phyloP scores from a whole-genome alignment of 2,113 vertebrate species.

The Rhinoderma darwinii region DNA sequence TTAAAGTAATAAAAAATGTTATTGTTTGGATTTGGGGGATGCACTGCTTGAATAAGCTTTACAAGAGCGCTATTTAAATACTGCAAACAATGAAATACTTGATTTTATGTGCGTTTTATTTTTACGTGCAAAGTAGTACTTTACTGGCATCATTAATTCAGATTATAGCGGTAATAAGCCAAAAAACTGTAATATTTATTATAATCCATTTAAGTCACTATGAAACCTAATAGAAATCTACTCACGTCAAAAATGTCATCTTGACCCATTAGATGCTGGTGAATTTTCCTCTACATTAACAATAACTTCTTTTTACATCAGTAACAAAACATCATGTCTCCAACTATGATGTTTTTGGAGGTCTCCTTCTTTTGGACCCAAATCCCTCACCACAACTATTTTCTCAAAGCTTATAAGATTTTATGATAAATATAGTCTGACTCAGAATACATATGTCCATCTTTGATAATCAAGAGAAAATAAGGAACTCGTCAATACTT shows the following conservation, averaged over 20 bases:
- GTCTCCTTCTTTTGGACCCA: not conserved
- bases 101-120: slow-evolving; percentile 25
- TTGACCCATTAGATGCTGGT: not conserved
- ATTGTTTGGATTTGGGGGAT: slow-evolving; percentile 12
- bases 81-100: slow-evolving; percentile 13
- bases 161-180: slow-evolving; percentile 13
- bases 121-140: slow-evolving; percentile 35
- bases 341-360: too few species aligned
- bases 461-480: too few species aligned
- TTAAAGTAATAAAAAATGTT: slow-evolving; percentile 47
- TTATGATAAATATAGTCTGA: too few species aligned
- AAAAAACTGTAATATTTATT: slow-evolving; percentile 15
- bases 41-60: slow-evolving; percentile 17
- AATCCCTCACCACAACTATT: not conserved
- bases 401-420: not conserved
- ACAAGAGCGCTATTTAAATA: not conserved
- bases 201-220: slow-evolving; percentile 17
- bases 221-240: not conserved
- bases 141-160: slow-evolving; percentile 32
- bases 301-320: too few species aligned
- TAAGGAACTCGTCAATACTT: not conserved
- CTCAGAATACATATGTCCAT: too few species aligned
- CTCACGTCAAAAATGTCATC: not conserved
- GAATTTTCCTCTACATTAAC: not conserved
- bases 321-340: too few species aligned